Base-by-base conservation (phyloP, 2,888 invertebrate species). In the Athalia cordata region DNA sequence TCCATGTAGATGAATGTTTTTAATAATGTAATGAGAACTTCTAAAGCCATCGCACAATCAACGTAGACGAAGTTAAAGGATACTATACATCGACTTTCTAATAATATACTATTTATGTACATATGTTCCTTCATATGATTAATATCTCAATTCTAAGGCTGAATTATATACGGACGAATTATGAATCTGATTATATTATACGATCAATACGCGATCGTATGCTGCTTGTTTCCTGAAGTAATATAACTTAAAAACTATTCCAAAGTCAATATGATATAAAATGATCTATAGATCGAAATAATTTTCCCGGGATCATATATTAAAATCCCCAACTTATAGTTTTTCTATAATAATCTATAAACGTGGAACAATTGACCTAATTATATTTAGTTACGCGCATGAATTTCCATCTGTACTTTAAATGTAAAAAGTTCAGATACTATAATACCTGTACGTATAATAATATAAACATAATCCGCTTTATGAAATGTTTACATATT, bases 11-110 rank as follows among this genome's bases (percentile, higher is more conserved):
- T 66, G 11, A 47, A n/a, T 7, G 9, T 55, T 55, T 55, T 55
- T 55, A 66, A 66, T 13, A 45, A 45, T 43, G 47, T 5, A 55
- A 45, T 13, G n/a, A 70, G 9, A 55, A 59, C 45, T 59, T 45
- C 47, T 59, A n/a, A 59, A 72, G 72, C 72, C 47, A 72, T 59
- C 72, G 72, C 47, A 72, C 72, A 72, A 72, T 72, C 72, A 72
- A 72, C 47, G 45, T 43, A 65, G 9, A 64, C 8, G 8, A 43
- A 65, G 8, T 62, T 57, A 72, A 7, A 59, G 45, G 13, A 59
- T n/a, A 55, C 9, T 55, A 55, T 55, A 55, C 55, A 62, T 62
- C 13, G 62, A 29, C 15, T 62, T 15, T 62, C 15, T 29, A 13
- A 13, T 4, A 8, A 15, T 55, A 8, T 11, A 55, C 55, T 55